A percentile compares a stretch with the other conserved stretches of the same genome.
Evolutionary conservation across 2,797 vertebrate species (phyloP).

Genomic region (Cetoscarus ocellatus): DNA sequence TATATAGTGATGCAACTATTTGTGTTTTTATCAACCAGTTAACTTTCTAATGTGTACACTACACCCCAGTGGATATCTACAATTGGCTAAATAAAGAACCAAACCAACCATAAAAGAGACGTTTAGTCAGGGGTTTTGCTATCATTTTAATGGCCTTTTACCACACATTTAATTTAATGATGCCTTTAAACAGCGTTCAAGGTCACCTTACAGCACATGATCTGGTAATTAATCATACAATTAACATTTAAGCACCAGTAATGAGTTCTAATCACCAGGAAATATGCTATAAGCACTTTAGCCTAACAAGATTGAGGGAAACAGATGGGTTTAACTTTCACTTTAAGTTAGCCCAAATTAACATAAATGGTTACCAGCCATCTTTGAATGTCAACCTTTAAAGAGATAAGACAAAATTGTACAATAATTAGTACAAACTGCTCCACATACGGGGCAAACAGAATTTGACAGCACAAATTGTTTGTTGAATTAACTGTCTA

Average conservation of each 20-base stretch:
- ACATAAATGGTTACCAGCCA: too few species aligned
- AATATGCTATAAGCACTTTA: neutral
- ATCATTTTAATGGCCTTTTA: neutral
- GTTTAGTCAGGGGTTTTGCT: neutral
- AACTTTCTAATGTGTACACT: neutral
- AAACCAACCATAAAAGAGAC: neutral
- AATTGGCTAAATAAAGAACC: neutral
- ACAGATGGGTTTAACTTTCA: too few species aligned
- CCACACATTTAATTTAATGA: neutral
- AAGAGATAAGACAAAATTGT: too few species aligned
- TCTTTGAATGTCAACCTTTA: too few species aligned
- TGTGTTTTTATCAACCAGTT: neutral
- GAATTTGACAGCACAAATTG: too few species aligned
- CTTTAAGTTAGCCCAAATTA: too few species aligned
- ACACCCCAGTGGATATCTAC: neutral
- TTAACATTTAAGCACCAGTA: neutral
- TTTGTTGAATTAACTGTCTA: too few species aligned
- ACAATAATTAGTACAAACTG: too few species aligned
- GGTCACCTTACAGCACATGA: neutral
- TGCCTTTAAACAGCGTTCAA: neutral
- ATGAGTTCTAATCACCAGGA: neutral
- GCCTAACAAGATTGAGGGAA: too few species aligned
- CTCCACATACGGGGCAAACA: too few species aligned
- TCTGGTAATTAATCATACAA: neutral
- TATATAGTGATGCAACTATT: too few species aligned